These are phyloP conservation scores for Dione juno DNA, from an alignment of 2,888 invertebrate genomes.

Conservation along the genomic window DNA sequence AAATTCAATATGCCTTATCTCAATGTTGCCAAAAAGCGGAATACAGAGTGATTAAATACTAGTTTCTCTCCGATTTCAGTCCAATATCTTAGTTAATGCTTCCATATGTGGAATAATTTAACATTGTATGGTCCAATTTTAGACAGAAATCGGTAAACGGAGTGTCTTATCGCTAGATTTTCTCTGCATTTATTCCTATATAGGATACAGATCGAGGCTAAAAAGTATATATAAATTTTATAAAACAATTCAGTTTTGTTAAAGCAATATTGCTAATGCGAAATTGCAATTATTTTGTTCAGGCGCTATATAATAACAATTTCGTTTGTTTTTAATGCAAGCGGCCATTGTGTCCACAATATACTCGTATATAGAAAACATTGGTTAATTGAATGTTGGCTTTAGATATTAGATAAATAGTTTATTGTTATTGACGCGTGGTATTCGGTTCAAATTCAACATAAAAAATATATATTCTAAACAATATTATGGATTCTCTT, in stretches of 20 bases:
- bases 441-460: neutral
- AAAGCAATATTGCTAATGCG: neutral
- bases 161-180: neutral
- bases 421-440: neutral
- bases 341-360: neutral
- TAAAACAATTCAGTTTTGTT: neutral
- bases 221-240: neutral
- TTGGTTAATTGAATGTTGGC: neutral
- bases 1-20: no score
- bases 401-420: neutral
- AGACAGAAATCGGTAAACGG: neutral
- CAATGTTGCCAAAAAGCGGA: no score
- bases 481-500: no score
- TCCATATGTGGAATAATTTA: no score
- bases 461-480: neutral
- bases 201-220: no score
- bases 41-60: no score
- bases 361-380: slow-evolving; percentile 7
- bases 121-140: no score
- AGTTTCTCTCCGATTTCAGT: no score
- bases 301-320: slow-evolving; percentile 14
- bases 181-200: neutral
- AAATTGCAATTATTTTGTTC: slow-evolving; percentile 18
- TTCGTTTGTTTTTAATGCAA: slow-evolving; percentile 8
- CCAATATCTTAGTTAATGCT: no score